phyloP scores from a whole-genome alignment of 2,888 invertebrate species.

The Sabellastarte sp. region DNA sequence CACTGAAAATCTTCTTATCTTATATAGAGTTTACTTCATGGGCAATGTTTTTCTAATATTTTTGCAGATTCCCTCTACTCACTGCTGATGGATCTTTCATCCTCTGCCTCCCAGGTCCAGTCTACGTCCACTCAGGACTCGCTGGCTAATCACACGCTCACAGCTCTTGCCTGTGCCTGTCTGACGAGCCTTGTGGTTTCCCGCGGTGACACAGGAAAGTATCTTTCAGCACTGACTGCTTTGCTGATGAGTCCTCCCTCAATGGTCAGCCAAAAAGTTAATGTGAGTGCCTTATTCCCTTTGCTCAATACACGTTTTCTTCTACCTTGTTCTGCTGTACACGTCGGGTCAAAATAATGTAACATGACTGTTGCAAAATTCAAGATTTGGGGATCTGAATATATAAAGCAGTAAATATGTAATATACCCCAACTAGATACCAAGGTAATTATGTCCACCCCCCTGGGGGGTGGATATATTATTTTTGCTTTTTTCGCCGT shows the following conservation, averaged over 20 bases:
- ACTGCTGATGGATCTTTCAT: constrained; percentile 79
- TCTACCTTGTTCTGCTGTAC: too few relatives aligned
- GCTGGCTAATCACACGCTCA: constrained; percentile 62
- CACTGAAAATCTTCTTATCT: too few relatives aligned
- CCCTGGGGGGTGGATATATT: too few relatives aligned
- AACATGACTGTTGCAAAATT: background rate
- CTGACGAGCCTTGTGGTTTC: constrained; percentile 89
- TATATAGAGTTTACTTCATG: too few relatives aligned
- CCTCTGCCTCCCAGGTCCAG: constrained; percentile 58
- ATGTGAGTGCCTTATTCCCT: too few relatives aligned
- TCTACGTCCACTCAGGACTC: constrained; percentile 7
- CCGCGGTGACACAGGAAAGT: constrained; percentile 86
- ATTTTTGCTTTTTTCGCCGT: too few relatives aligned
- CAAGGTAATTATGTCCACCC: too few relatives aligned
- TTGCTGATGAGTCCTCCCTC: constrained; percentile 81
- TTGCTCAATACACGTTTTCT: too few relatives aligned
- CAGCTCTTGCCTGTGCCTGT: constrained; percentile 87
- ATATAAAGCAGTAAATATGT: too few relatives aligned
- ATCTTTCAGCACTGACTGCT: constrained; percentile 81
- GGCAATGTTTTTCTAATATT: too few relatives aligned
- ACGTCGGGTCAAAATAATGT: background rate
- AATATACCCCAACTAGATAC: too few relatives aligned
- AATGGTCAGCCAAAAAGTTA: constrained; percentile 75
- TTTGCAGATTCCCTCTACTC: constrained; percentile 76
- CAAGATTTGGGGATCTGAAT: too few relatives aligned